Evolutionary conservation across 2,888 invertebrate genomes (phyloP), one percentile per base, ranked within the genome.

Genomic region (Ormyrus rosae): DNA sequence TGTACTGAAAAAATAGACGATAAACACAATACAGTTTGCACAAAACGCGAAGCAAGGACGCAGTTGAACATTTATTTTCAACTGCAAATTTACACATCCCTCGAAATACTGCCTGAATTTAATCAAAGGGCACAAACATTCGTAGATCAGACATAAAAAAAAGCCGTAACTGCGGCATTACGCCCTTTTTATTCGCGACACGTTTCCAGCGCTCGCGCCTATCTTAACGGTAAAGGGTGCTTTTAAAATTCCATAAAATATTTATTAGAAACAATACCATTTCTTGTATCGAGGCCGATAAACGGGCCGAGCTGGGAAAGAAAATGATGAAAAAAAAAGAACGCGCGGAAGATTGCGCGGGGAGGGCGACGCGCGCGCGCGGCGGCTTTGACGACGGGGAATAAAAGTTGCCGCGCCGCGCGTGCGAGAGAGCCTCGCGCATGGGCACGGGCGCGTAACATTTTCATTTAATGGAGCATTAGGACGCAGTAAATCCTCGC

Each of bases 391-490:
- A 13, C 34, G 53, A 45, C n/a, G 13, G 13, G n/a, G 48, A 6
- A 53, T 45, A 56, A n/a, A 68, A 5, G 34, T 34, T 6, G 11
- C 8, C 19, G 11, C 51, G 65, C 65, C 9, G 8, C 19, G 34
- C 51, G 13, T 6, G 19, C 65, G 65, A 51, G 65, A 45, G 8
- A 9, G 63, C 74, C 72, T 63, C 74, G 74, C 50, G 34, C 4
- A 60, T 58, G 48, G 68, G 45, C 55, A 34, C 53, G 9, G 48
- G 34, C 64, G 68, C 60, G 74, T 81, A 78, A 81, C 74, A 46
- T 81, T 81, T 78, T 81, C 81, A 70, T 81, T 78, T 78, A 70
- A 81, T 65, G 81, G 77, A 53, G 61, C 77, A 81, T 81, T 78
- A 78, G 71, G 73, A 75, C n/a, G 45, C 53, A 58, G 60, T 78